Base-by-base conservation (phyloP, 2,888 invertebrate genomes). In the Ischnura elegans region DNA sequence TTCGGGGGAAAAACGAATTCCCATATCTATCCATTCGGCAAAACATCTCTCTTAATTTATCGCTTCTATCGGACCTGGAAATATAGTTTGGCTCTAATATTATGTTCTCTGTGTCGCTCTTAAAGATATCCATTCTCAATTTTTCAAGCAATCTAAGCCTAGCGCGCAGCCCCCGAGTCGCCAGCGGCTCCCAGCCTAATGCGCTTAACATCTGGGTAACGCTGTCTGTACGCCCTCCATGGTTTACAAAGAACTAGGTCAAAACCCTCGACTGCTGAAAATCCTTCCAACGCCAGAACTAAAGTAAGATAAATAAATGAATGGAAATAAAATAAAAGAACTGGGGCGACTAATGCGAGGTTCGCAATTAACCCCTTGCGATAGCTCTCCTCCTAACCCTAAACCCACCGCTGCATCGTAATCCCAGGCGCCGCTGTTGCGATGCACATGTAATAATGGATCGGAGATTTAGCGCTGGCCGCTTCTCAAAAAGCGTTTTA, bases 361-460 rank as follows among this genome's bases (percentile, higher is more conserved):
- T 36, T 36, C 36, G 76, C 76, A 29, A 76, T 76, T 76, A 76
- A 76, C 76, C 76, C 76, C 29, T 76, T 76, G 36, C 76, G 76
- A n/a, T n/a, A n/a, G n/a, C n/a, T n/a, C n/a, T n/a, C 76, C 76
- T 76, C 13, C 76, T 13, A 76, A 36, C 36, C 36, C 76, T 61
- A 3, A 36, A 8, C 36, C 36, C 76, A 36, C n/a, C 61, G n/a
- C 61, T 61, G 61, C 61, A 16, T 76, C 76, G 76, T 36, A 76
- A 76, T 29, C 76, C 76, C 76, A 0, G 36, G 13, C 36, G 76
- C 36, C n/a, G n/a, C n/a, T n/a, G n/a, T n/a, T 36, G 76, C 36
- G 76, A 76, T 76, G 36, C 76, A 76, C 76, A 76, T 76, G 76
- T 76, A 76, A n/a, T n/a, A n/a, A 76, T 76, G 76, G 76, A 76